Evolutionary conservation across 2,797 vertebrate genomes (phyloP), one percentile per base, ranked within the genome.

Genomic region (Limosa lapponica): DNA sequence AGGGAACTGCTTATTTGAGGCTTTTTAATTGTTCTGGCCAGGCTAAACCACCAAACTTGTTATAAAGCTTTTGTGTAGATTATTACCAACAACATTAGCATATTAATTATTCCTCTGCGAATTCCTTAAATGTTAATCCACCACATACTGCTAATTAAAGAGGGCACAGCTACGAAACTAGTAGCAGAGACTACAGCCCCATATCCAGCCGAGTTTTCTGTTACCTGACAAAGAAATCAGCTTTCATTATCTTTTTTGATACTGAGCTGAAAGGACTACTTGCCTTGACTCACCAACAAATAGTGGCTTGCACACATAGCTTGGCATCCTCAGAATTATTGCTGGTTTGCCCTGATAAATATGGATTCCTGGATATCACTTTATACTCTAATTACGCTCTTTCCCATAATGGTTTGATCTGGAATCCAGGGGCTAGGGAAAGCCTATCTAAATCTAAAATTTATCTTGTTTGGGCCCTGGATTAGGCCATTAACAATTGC

Each of bases 61-160:
- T 73, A 77, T 59, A 87, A 91, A 82, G 58, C 32, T 91, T 90
- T 93, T 67, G 62, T 70, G 55, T 39, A 84, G 67, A 80, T 92
- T 84, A 95, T 94, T 94, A 89, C 52, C 39, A 80, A 84, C 48
- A 94, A 85, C 11, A 92, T 96, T 92, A 94, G 22, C 90, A 85
- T 93, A 82, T 93, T 95, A 89, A 92, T 93, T 93, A 85, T 89
- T 89, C 78, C 81, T 93, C 66, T 74, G 70, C 48, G 86, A 84
- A 82, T 90, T 90, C 24, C 23, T 89, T 54, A 83, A 93, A 85
- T 25, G 52, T 90, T 94, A 92, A 82, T 93, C 82, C 52, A 87
- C 22, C 3, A 7, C 70, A 57, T 30, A 55, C 16, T 71, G 41
- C 52, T 95, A 87, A 89, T 93, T 92, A 89, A 90, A 90, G 70